Conservation (phyloP, 2,888 invertebrate genomes). For the Neoitamus cyanurus region DNA sequence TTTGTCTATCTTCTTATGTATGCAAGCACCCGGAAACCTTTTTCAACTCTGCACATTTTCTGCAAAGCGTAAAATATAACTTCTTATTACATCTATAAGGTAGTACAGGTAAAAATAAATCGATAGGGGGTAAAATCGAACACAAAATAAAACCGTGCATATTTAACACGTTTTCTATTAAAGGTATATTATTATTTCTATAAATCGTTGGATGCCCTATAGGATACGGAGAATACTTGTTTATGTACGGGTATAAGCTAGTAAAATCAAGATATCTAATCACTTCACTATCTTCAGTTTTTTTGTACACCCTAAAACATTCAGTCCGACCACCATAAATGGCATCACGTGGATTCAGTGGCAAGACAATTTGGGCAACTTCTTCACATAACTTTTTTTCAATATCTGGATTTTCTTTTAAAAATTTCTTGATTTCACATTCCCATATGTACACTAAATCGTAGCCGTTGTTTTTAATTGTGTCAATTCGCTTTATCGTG, state of each 20-base stretch:
- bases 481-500: neutral
- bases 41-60: neutral
- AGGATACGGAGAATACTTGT: conserved; percentile 36
- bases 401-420: neutral
- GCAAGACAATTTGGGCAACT: neutral
- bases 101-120: conserved; percentile 37
- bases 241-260: conserved; percentile 21
- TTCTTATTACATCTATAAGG: neutral
- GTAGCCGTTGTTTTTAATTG: conserved; percentile 24
- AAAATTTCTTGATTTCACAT: neutral
- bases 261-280: conserved; percentile 11
- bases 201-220: conserved; percentile 13
- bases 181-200: conserved; percentile 18
- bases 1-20: neutral
- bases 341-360: neutral
- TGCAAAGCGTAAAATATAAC: conserved; percentile 22
- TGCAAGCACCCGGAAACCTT: neutral
- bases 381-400: neutral
- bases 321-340: neutral
- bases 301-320: neutral
- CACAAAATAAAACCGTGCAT: conserved; percentile 38
- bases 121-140: neutral
- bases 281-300: neutral
- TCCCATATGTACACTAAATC: conserved; percentile 19
- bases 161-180: neutral